Evolutionary conservation across 1,140 invertebrate species (phyloP).

Genomic region (Gyrodactylus salaris): DNA sequence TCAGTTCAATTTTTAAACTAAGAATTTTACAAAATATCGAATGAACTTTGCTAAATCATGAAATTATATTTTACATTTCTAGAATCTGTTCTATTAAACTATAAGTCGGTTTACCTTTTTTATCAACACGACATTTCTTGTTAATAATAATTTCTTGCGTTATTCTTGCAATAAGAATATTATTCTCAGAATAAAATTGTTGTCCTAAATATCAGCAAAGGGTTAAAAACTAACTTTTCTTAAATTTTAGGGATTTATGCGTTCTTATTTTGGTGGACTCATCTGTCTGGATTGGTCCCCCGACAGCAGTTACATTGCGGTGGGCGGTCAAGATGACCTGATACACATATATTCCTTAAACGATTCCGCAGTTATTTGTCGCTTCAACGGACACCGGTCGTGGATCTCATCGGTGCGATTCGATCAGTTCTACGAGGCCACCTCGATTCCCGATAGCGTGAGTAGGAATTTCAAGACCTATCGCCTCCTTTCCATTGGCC

Average conservation of each 20-base stretch:
- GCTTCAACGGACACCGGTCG: conserved; percentile 59
- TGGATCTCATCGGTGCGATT: conserved; percentile 83
- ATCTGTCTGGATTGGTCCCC: conserved; percentile 84
- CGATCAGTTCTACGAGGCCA: conserved; percentile 26
- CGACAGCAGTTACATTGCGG: conserved; percentile 65
- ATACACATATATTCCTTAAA: conserved; percentile 81
- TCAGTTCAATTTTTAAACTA: too few species aligned
- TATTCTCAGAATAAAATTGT: too few species aligned
- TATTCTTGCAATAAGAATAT: too few species aligned
- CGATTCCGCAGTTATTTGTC: conserved; percentile 60
- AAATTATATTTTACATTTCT: too few species aligned
- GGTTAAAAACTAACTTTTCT: too few species aligned
- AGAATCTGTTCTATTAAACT: too few species aligned
- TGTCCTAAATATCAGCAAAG: too few species aligned
- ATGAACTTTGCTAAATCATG: too few species aligned
- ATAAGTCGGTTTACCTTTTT: too few species aligned
- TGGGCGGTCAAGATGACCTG: conserved; percentile 87
- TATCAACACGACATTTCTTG: too few species aligned
- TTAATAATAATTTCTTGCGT: too few species aligned
- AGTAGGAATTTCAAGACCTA: conserved; percentile 22
- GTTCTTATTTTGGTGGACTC: conserved; percentile 73
- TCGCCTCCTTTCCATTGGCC: conserved; percentile 68
- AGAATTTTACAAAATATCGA: too few species aligned
- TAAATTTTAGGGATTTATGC: conserved; percentile 25
- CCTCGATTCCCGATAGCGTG: not conserved